Base-by-base conservation (phyloP, 2,888 invertebrate genomes). In the Orthosia gothica region DNA sequence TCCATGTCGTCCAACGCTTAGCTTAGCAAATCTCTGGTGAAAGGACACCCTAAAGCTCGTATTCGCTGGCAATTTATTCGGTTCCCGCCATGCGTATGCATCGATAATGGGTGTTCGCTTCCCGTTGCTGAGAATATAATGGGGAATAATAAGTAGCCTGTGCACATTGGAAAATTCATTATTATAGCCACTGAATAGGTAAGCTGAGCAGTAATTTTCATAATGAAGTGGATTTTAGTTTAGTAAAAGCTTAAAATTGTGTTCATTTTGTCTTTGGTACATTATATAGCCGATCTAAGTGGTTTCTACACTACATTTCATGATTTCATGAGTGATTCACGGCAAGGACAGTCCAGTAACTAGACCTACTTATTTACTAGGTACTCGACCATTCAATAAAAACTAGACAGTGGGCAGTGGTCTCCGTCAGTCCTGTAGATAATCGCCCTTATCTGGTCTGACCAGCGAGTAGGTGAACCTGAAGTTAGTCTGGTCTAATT, bases 1-100 rank as follows among this genome's bases (percentile, higher is more conserved):
- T 26, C 16, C 18, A 26, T 77, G 9, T 40, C 40, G 7, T 7
- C 40, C 57, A 50, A 13, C 20, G 20, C 20, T 40, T 40, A 45
- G 18, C 18, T 18, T 40, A 16, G 20, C 20, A 18, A 9, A 40
- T 40, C 12, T n/a, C 2, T 45, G 4, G 45, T 74, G 57, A 18
- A 78, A 16, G 9, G 7, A 5, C 11, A 50, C 15, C 16, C 55
- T 50, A 45, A 74, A 57, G 5, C 18, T 45, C 57, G 57, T 50
- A 81, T 72, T 82, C 71, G n/a, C 61, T 62, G 58, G 76, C 64
- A 82, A 87, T 87, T 85, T 85, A 83, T 85, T 88, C 75, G 75
- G 61, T 79, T 68, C 68, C 52, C 68, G 32, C 79, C 82, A 87
- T 76, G 87, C 87, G 84, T 81, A 71, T 81, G 73, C 78, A 76